Evolutionary conservation across 1,140 invertebrate species (phyloP).

Genomic region (Drosophila neocordata): DNA sequence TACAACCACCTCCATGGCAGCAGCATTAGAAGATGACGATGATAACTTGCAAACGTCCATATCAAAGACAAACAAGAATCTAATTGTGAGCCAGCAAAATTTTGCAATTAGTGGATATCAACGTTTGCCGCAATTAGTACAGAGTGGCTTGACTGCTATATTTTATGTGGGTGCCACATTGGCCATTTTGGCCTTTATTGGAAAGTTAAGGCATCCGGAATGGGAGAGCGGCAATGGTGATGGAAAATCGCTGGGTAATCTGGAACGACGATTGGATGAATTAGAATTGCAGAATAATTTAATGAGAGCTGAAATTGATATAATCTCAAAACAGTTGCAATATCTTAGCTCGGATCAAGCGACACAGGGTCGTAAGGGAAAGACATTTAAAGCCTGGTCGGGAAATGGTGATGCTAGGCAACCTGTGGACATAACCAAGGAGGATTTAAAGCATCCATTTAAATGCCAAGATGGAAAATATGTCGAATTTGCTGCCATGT

Average conservation of each 20-base stretch:
- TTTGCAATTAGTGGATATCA: background rate
- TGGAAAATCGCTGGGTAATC: constrained; percentile 31
- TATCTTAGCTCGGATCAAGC: constrained; percentile 49
- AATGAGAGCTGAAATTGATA: constrained; percentile 75
- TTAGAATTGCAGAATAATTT: constrained; percentile 75
- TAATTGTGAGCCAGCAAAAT: background rate
- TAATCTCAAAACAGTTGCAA: constrained; percentile 71
- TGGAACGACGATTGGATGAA: constrained; percentile 67
- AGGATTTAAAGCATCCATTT: constrained; percentile 57
- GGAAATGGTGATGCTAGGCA: constrained; percentile 55
- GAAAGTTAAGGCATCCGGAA: constrained; percentile 65
- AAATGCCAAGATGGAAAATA: constrained; percentile 60
- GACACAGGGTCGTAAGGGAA: constrained; percentile 25
- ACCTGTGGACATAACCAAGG: constrained; percentile 60
- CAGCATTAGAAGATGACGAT: background rate
- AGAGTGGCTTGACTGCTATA: constrained; percentile 55
- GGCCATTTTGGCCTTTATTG: constrained; percentile 64
- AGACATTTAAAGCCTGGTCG: constrained; percentile 65
- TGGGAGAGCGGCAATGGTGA: constrained; percentile 36
- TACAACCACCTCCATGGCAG: background rate
- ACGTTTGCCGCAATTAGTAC: constrained; percentile 40
- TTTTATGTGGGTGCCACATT: constrained; percentile 65
- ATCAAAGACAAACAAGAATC: background rate
- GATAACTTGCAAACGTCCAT: background rate
- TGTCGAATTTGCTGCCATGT: constrained; percentile 66